phyloP scores from a whole-genome alignment of 2,888 invertebrate genomes.

The Plagodis dolabraria region DNA sequence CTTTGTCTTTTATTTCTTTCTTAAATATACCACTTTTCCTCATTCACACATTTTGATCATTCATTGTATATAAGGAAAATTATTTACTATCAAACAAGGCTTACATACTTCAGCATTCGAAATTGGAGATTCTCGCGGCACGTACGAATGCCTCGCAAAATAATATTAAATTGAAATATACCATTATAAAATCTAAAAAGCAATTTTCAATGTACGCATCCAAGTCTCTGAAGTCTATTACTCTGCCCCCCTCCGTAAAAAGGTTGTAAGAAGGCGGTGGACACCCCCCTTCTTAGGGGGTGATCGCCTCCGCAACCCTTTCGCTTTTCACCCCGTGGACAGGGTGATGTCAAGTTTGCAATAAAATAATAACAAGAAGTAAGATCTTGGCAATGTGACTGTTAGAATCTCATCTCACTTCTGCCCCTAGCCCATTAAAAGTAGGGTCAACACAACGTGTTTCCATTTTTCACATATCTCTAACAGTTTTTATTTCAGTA shows the following conservation, averaged over 20 bases:
- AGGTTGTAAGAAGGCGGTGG: slow-evolving; percentile 84
- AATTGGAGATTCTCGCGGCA: slow-evolving; percentile 11
- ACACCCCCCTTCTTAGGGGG: slow-evolving; percentile 67
- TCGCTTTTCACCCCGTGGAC: slow-evolving; percentile 81
- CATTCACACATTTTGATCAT: neutral
- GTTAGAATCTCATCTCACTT: neutral
- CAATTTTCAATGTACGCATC: slow-evolving; percentile 49
- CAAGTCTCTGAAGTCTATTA: slow-evolving; percentile 68
- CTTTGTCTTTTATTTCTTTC: neutral
- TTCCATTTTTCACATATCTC: no score
- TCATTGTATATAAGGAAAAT: neutral
- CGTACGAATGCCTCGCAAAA: slow-evolving; percentile 24
- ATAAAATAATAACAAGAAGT: slow-evolving; percentile 30
- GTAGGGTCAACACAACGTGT: no score
- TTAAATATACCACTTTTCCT: neutral
- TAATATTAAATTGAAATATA: slow-evolving; percentile 41
- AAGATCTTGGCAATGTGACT: slow-evolving; percentile 11
- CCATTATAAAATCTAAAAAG: slow-evolving; percentile 42
- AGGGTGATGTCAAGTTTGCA: slow-evolving; percentile 65
- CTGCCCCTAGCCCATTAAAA: no score
- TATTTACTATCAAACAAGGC: neutral
- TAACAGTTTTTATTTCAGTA: no score
- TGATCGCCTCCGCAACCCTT: slow-evolving; percentile 83
- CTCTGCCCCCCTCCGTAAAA: slow-evolving; percentile 81
- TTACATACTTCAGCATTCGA: neutral